Conservation (phyloP, 2,113 vertebrate species). For the Potamarius usumacintae region DNA sequence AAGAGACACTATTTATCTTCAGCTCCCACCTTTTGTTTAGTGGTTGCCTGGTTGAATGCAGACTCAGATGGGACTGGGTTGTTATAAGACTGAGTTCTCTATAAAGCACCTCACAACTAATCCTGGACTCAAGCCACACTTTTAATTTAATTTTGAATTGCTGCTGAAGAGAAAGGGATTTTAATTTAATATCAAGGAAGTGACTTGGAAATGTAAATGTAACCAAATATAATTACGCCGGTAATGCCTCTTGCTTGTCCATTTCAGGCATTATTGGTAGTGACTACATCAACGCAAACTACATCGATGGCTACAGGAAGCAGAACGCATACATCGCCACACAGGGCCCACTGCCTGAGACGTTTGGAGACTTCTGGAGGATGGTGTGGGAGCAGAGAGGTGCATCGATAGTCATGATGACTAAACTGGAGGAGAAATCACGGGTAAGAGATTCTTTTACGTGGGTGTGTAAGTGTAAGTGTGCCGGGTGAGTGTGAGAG, state of each 20-base stretch:
- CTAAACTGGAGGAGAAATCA: constrained; percentile 73
- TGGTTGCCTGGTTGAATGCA: not conserved
- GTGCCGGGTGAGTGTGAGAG: not conserved
- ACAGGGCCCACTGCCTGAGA: constrained; percentile 91
- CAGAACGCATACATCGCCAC: constrained; percentile 98
- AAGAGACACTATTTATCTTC: constrained; percentile 31
- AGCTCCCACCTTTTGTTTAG: constrained; percentile 16
- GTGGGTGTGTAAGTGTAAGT: too few relatives aligned
- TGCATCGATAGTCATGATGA: constrained; percentile 97
- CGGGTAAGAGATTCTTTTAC: constrained; percentile 14
- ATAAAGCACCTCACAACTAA: not conserved
- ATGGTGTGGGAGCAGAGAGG: constrained; percentile 99
- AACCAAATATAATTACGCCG: not conserved
- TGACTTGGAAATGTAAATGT: not conserved
- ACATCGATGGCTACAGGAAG: constrained; percentile 94
- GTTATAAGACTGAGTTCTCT: not conserved
- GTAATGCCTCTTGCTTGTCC: not conserved
- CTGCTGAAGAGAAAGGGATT: not conserved
- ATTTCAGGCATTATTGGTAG: constrained; percentile 87
- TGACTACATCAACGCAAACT: constrained; percentile 98
- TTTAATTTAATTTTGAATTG: not conserved
- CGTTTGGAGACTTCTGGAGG: constrained; percentile 96
- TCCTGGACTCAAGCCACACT: not conserved
- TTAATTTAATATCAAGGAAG: not conserved
- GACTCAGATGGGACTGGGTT: constrained; percentile 1